Conservation (phyloP, 2,888 invertebrate genomes). For the Brachyptera risi region DNA sequence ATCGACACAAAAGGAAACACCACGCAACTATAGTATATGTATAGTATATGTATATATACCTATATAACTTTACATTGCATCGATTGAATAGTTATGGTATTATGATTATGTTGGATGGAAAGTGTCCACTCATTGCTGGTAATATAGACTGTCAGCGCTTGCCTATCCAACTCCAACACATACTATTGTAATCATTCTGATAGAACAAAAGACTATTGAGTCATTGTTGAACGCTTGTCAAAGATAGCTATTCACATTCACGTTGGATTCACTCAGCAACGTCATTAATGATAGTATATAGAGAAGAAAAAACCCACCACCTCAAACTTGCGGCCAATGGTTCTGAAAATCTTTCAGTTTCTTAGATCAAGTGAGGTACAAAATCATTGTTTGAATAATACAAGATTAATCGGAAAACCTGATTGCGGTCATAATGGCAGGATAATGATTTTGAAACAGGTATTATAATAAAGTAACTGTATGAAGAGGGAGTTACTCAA, state of each 20-base stretch:
- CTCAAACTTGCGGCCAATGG: too few relatives aligned
- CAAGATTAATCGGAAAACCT: too few relatives aligned
- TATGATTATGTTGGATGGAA: slow-evolving; percentile 17
- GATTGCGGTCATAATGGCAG: too few relatives aligned
- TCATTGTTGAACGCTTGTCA: slow-evolving; percentile 27
- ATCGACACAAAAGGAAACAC: slow-evolving; percentile 15
- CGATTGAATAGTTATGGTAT: slow-evolving; percentile 13
- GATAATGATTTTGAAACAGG: not conserved
- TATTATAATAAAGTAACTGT: not conserved
- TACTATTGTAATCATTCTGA: not conserved
- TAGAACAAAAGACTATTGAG: slow-evolving; percentile 27
- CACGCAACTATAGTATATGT: not conserved
- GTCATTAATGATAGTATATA: slow-evolving; percentile 13
- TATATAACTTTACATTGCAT: slow-evolving; percentile 5
- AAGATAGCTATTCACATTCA: slow-evolving; percentile 19
- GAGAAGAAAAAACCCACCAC: slow-evolving; percentile 2
- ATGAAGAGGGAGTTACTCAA: not conserved
- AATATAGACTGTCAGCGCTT: slow-evolving; percentile 22
- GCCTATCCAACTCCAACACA: slow-evolving; percentile 2
- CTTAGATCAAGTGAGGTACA: not conserved
- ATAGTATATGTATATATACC: not conserved
- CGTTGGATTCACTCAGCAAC: slow-evolving; percentile 22
- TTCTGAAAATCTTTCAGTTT: too few relatives aligned
- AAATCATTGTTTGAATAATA: not conserved
- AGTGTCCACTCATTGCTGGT: slow-evolving; percentile 28